Evolutionary conservation across 2,113 vertebrate genomes (phyloP), one percentile per base, ranked within the genome.

Genomic region (Lagopus muta): DNA sequence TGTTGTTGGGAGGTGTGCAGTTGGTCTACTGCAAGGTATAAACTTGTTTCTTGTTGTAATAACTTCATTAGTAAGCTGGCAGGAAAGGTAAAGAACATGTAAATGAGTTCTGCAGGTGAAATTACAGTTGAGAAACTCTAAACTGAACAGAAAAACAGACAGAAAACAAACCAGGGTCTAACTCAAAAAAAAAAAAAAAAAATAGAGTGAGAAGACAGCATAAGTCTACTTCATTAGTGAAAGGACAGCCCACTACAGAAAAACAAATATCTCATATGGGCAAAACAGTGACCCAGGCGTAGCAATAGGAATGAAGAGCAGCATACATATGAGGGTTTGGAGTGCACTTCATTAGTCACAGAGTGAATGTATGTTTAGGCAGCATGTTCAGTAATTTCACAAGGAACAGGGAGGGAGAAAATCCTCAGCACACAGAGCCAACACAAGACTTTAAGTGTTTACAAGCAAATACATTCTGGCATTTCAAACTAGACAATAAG

Each of bases 61-160:
- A 94, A 62, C 52, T 86, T 72, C 30, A 86, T 92, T 81, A 94
- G 82, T 82, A 89, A 93, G 27, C 38, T 76, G 45, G 28, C 84
- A 69, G 18, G 57, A 94, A 89, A 81, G n/a, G 24, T 58, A 90
- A 83, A 75, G 36, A 78, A 30, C 52, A 71, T 61, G 47, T 42
- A 88, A 88, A 90, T 32, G 47, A 78, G 34, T 15, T 54, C 36
- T 77, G 28, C 40, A 71, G 47, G 69, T n/a, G 17, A 36, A 81
- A 84, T 19, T 43, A 77, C 42, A 54, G 64, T 22, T 65, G 57
- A 86, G 32, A 30, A 60, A 77, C 2, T 11, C 34, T 77, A 47
- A 78, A 90, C 27, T 34, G 32, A 22, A 18, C 19, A 40, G 32
- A 17, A 65, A 43, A 43, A 28, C 13, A 62, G 58, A 32, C 11